Conservation (phyloP, 2,888 invertebrate species). For the Tetropium fuscum region DNA sequence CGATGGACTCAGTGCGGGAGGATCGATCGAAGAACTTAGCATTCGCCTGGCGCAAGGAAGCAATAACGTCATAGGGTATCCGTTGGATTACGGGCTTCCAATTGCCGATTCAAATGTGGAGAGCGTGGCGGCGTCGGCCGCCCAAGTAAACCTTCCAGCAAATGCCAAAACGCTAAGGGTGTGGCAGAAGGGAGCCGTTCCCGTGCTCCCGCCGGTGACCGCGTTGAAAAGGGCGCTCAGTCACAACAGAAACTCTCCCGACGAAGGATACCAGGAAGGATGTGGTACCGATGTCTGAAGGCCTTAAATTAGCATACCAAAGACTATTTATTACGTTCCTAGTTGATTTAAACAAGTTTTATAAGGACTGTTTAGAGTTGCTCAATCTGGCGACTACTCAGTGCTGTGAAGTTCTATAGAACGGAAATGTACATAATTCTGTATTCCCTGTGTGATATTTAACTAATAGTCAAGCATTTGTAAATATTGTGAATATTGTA, state of each 20-base stretch:
- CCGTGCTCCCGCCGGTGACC: conserved; percentile 87
- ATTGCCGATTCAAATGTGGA: conserved; percentile 67
- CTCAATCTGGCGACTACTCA: conserved; percentile 36
- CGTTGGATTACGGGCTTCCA: conserved; percentile 83
- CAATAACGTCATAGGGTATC: conserved; percentile 70
- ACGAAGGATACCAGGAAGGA: conserved; percentile 93
- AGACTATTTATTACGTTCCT: conserved; percentile 47
- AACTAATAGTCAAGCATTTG: conserved; percentile 49
- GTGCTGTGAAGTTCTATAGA: conserved; percentile 49
- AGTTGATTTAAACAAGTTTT: conserved; percentile 15
- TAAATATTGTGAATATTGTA: conserved; percentile 53
- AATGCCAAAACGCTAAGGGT: conserved; percentile 86
- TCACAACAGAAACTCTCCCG: conserved; percentile 86
- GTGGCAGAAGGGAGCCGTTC: conserved; percentile 87
- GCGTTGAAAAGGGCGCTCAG: conserved; percentile 87
- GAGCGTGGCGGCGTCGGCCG: conserved; percentile 62
- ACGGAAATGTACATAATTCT: conserved; percentile 46
- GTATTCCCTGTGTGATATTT: conserved; percentile 53
- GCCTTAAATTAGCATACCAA: conserved; percentile 43
- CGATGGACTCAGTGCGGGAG: conserved; percentile 71
- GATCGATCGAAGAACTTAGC: conserved; percentile 75
- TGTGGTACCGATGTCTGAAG: conserved; percentile 91
- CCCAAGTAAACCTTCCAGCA: conserved; percentile 66
- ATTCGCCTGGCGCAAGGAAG: conserved; percentile 66
- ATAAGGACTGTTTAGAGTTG: conserved; percentile 28